Evolutionary conservation across 2,888 invertebrate species (phyloP).

Genomic region (Theristus sp.): DNA sequence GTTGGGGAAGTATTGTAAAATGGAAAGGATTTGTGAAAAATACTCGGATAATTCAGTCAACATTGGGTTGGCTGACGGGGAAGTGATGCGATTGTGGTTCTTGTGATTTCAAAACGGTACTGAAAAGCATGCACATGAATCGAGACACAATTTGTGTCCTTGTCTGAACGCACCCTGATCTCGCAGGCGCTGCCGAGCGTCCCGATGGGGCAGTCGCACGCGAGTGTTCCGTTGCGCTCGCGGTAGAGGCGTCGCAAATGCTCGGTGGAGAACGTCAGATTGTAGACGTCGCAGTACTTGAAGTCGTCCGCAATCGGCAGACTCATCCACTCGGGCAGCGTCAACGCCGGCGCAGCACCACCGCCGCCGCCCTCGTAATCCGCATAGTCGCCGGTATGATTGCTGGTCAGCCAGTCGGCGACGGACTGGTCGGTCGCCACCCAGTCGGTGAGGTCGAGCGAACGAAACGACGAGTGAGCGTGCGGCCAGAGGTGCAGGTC

Average conservation of each 20-base stretch:
- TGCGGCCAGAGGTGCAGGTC: constrained; percentile 7
- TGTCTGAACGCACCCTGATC: background rate
- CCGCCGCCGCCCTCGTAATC: too few relatives aligned
- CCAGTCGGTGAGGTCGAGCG: constrained; percentile 5
- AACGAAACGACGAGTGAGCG: background rate
- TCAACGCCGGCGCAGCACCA: too few relatives aligned
- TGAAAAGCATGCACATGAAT: too few relatives aligned
- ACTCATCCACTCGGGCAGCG: background rate
- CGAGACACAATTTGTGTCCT: too few relatives aligned
- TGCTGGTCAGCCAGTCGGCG: background rate
- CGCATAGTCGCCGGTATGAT: too few relatives aligned
- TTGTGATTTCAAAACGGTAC: too few relatives aligned
- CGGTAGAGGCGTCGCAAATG: background rate
- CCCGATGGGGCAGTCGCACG: background rate
- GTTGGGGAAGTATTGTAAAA: too few relatives aligned
- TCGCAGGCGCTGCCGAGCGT: background rate
- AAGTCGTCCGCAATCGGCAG: background rate
- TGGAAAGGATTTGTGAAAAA: too few relatives aligned
- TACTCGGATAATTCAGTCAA: too few relatives aligned
- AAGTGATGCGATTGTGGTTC: too few relatives aligned
- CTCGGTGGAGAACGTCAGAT: background rate
- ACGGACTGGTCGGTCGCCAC: background rate
- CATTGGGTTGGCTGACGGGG: too few relatives aligned
- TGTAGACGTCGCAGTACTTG: background rate
- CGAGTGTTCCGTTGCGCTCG: background rate